Evolutionary conservation across 1,140 invertebrate species (phyloP).

Genomic region (Drosophila chauvacae): DNA sequence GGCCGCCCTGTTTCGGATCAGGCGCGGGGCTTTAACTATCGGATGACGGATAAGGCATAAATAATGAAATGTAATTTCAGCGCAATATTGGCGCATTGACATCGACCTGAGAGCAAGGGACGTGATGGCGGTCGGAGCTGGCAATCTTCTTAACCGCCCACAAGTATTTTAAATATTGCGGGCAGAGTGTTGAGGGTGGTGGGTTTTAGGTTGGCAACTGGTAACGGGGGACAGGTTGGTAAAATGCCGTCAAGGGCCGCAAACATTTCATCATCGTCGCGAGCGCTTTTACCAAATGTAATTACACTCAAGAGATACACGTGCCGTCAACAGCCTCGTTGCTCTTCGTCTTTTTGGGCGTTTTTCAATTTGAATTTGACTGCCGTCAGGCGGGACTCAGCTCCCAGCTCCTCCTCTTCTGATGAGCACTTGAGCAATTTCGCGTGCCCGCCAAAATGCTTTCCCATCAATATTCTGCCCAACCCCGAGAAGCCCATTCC

Average conservation of each 20-base stretch:
- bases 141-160: conserved; percentile 60
- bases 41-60: conserved; percentile 56
- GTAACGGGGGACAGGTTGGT: conserved; percentile 26
- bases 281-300: conserved; percentile 75
- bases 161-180: conserved; percentile 25
- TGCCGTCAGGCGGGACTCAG: conserved; percentile 33
- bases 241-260: conserved; percentile 63
- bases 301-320: conserved; percentile 81
- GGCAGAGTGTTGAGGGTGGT: background rate
- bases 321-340: conserved; percentile 60
- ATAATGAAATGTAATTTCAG: conserved; percentile 75
- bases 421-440: conserved; percentile 51
- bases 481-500: conserved; percentile 14
- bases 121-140: background rate
- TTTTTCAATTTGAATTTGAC: conserved; percentile 76
- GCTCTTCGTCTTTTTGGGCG: conserved; percentile 31
- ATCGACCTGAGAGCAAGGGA: conserved; percentile 41
- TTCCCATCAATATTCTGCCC: conserved; percentile 52
- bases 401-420: conserved; percentile 19
- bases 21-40: conserved; percentile 31
- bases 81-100: conserved; percentile 70
- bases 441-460: conserved; percentile 47
- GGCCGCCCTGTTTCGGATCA: background rate
- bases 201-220: background rate
- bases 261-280: conserved; percentile 54